Conservation (phyloP, 2,888 invertebrate genomes). For the Drosophila tripunctata region DNA sequence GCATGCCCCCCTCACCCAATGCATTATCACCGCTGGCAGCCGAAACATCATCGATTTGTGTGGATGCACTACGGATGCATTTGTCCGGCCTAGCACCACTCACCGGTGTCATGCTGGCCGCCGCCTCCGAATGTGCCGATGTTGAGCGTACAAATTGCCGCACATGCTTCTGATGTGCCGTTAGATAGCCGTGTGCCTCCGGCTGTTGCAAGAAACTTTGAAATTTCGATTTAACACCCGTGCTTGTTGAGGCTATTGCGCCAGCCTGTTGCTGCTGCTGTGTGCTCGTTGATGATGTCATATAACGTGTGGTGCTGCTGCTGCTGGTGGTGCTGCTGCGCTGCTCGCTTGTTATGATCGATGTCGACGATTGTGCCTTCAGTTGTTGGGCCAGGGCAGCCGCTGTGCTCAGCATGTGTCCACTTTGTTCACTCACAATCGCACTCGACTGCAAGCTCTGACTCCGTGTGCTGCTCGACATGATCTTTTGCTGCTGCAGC, state of each 20-base stretch:
- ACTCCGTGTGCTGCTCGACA: slow-evolving; percentile 79
- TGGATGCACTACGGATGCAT: slow-evolving; percentile 83
- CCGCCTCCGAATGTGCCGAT: slow-evolving; percentile 84
- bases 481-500: slow-evolving; percentile 69
- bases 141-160: slow-evolving; percentile 84
- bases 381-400: slow-evolving; percentile 85
- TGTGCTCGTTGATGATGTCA: slow-evolving; percentile 43
- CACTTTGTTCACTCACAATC: slow-evolving; percentile 72
- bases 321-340: slow-evolving; percentile 62
- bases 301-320: slow-evolving; percentile 65
- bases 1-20: slow-evolving; percentile 46
- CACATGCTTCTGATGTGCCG: slow-evolving; percentile 84
- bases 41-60: slow-evolving; percentile 82
- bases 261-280: slow-evolving; percentile 10
- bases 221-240: slow-evolving; percentile 79
- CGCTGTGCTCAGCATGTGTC: slow-evolving; percentile 46
- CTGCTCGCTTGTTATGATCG: slow-evolving; percentile 81
- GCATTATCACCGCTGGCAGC: slow-evolving; percentile 42
- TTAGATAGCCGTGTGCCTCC: slow-evolving; percentile 81
- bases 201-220: slow-evolving; percentile 84
- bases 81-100: slow-evolving; percentile 79
- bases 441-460: slow-evolving; percentile 82
- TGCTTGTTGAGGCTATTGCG: slow-evolving; percentile 12
- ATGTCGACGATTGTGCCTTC: slow-evolving; percentile 83
- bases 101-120: slow-evolving; percentile 56